phyloP scores from a whole-genome alignment of 2,113 vertebrate genomes.

The Apodemus speciosus region DNA sequence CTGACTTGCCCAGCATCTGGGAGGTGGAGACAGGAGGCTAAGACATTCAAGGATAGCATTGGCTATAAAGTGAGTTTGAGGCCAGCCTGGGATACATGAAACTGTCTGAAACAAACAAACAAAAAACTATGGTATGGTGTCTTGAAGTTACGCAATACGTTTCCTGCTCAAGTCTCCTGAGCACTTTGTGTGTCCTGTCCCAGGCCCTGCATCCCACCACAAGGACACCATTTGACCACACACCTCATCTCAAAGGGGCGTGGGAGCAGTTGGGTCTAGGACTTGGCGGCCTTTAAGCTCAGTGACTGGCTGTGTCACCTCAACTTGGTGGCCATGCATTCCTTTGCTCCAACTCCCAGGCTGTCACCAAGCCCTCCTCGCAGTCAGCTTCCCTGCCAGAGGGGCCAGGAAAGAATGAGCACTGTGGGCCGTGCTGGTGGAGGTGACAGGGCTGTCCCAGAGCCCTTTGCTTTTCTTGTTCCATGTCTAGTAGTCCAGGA shows the following conservation, averaged over 20 bases:
- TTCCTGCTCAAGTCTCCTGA: not conserved
- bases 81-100: not conserved
- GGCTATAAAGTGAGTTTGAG: not conserved
- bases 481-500: slow-evolving; percentile 12
- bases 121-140: not conserved
- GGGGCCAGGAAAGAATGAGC: not conserved
- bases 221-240: not conserved
- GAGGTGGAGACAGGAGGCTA: not conserved
- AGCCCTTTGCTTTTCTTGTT: slow-evolving; percentile 34
- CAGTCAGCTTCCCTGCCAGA: not conserved
- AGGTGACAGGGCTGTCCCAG: slow-evolving; percentile 30
- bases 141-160: not conserved
- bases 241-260: not conserved
- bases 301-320: not conserved
- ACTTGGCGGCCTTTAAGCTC: not conserved
- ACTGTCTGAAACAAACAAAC: not conserved
- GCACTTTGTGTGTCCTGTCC: not conserved
- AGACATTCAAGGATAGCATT: not conserved
- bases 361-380: not conserved
- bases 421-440: not conserved
- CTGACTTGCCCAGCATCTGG: not conserved
- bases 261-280: not conserved
- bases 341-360: not conserved
- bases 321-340: not conserved
- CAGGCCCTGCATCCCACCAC: not conserved